A percentile compares a stretch with the other conserved stretches of the same genome.
phyloP scores from a whole-genome alignment of 2,113 vertebrate genomes.

The Grammomys dolichurus region DNA sequence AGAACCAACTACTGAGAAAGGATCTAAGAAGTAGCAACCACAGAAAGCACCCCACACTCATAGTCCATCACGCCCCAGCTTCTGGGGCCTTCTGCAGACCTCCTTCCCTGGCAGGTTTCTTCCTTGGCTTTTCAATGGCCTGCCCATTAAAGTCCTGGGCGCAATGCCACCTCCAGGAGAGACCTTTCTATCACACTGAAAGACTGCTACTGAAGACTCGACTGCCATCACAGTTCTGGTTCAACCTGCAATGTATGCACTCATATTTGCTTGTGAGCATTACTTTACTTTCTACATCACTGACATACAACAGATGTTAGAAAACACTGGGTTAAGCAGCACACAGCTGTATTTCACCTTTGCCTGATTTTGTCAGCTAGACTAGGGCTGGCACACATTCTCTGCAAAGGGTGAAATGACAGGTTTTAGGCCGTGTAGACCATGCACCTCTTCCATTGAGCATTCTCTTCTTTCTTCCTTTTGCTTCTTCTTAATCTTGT shows the following conservation, averaged over 20 bases:
- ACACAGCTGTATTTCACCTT: background rate
- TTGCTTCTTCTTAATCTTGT: background rate
- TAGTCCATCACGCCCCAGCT: background rate
- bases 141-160: background rate
- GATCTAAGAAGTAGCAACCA: background rate
- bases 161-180: background rate
- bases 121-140: background rate
- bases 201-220: background rate
- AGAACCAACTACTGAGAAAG: slow-evolving; percentile 1
- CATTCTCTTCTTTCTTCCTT: background rate
- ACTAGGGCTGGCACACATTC: background rate
- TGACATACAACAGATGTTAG: background rate
- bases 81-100: background rate
- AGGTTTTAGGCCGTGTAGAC: background rate
- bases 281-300: background rate
- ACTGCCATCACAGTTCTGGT: background rate
- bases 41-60: background rate
- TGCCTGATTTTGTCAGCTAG: background rate
- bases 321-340: slow-evolving; percentile 18
- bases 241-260: background rate
- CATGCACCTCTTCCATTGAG: background rate
- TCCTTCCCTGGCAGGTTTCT: background rate
- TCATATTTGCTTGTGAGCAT: background rate
- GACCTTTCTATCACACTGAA: background rate
- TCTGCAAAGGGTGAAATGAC: slow-evolving; percentile 2